Evolutionary conservation across 2,888 invertebrate genomes (phyloP).

Genomic region (Euphydryas editha): DNA sequence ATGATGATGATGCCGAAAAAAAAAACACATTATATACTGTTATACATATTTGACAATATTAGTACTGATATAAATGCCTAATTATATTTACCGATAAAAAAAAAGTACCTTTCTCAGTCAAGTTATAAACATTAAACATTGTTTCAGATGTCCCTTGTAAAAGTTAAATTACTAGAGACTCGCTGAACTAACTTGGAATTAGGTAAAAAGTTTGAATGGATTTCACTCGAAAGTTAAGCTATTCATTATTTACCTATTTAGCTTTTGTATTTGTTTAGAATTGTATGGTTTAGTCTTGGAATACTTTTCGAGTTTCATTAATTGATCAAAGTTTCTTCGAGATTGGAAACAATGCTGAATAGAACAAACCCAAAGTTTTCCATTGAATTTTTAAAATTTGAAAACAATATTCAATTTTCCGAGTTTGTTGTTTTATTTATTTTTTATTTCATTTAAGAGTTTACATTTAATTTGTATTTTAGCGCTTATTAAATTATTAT

Average conservation of each 20-base stretch:
- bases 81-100: neutral
- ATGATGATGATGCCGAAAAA: too few species aligned
- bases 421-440: conserved; percentile 26
- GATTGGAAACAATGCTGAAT: conserved; percentile 41
- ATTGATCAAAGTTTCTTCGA: conserved; percentile 48
- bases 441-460: neutral
- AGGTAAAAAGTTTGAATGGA: conserved; percentile 66
- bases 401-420: conserved; percentile 23
- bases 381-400: conserved; percentile 31
- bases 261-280: conserved; percentile 62
- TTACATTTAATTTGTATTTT: neutral
- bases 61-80: neutral
- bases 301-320: conserved; percentile 60
- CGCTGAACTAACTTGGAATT: conserved; percentile 59
- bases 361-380: conserved; percentile 36
- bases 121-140: conserved; percentile 39
- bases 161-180: conserved; percentile 63
- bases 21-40: too few species aligned
- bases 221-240: conserved; percentile 69
- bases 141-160: conserved; percentile 46
- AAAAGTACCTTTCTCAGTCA: neutral
- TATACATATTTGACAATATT: too few species aligned
- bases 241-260: conserved; percentile 69
- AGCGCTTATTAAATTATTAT: neutral
- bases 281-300: conserved; percentile 52